Base-by-base conservation (phyloP, 1,140 invertebrate species). In the Thaumatotibia leucotreta region DNA sequence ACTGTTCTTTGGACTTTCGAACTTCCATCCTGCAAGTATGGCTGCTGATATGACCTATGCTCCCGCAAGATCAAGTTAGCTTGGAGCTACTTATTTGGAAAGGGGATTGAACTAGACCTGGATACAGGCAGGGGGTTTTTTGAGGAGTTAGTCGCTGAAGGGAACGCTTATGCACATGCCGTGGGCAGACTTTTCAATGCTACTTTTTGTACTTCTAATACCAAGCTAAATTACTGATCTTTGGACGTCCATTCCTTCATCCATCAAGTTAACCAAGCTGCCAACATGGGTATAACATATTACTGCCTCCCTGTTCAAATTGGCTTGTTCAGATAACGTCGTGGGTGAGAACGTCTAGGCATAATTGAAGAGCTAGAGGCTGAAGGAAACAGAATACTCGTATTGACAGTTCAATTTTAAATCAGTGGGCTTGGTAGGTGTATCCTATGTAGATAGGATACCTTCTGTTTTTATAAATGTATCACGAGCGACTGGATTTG, bases 51-150 rank as follows among this genome's bases (percentile, higher is more conserved):
- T 95, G 17, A 97, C 96, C 32, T 96, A 98, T 82, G 89, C 91
- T 4, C 94, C 95, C 72, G 96, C 98, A 93, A 95, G 80, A 95
- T 97, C 64, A 94, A 96, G 82, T 80, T 98, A 5, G 97, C 97
- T 0, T 98, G 97, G 95, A 95, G 95, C 0, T 93, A 96, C 66
- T 84, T 99, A 1, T 94, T 99, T 73, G 98, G 98, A 1, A 94
- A 94, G 65, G 93, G 93, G 24, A 91, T 94, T 1, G 92, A 93
- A 61, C 94, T 97, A 69, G 94, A 99, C 89, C 93, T 98, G 65
- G 89, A 93, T 24, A 93, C 93, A 72, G 97, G 98, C 1, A 93
- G 93, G 70, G 86, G 94, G 61, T 95, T 95, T 65, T 98, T 99
- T 83, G 92, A 95, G 70, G 94, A 94, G 72, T 89, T 99, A 14